These are phyloP conservation scores for Thamnaconus septentrionalis DNA, from an alignment of 2,113 vertebrate species.

Conservation along the genomic window DNA sequence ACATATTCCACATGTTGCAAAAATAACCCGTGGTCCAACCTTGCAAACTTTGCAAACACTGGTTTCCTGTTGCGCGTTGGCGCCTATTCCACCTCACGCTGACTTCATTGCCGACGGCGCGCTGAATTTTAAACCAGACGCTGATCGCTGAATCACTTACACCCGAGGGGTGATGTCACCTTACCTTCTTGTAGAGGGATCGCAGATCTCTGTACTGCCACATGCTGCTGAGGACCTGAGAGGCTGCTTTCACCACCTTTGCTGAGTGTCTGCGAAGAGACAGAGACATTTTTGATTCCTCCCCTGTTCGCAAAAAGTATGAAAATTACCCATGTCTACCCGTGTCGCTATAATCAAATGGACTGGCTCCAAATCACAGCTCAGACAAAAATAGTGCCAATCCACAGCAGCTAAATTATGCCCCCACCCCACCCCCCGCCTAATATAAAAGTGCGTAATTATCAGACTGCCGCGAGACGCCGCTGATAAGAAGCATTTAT, in stretches of 20 bases:
- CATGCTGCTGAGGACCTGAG: slow-evolving; percentile 99
- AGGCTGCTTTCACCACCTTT: slow-evolving; percentile 98
- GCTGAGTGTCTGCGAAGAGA: slow-evolving; percentile 88
- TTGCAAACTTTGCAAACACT: too few species aligned
- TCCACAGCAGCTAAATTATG: too few species aligned
- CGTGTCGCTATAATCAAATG: too few species aligned
- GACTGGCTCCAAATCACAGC: too few species aligned
- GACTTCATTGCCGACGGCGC: background rate
- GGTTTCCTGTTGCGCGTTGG: too few species aligned
- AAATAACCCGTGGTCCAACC: too few species aligned
- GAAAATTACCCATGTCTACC: too few species aligned
- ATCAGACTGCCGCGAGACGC: slow-evolving; percentile 5
- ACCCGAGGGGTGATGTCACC: slow-evolving; percentile 8
- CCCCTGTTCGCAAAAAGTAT: background rate
- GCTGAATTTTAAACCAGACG: background rate
- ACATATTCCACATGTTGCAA: too few species aligned
- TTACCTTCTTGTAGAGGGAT: slow-evolving; percentile 99
- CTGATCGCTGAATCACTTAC: background rate
- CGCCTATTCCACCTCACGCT: background rate
- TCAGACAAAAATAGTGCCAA: too few species aligned
- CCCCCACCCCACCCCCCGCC: too few species aligned
- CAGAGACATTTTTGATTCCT: slow-evolving; percentile 34
- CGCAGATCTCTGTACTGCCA: slow-evolving; percentile 99
- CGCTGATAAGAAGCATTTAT: slow-evolving; percentile 38
- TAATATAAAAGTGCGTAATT: slow-evolving; percentile 29